Conservation (phyloP, 2,888 invertebrate species). For the Orthonevra nobilis region DNA sequence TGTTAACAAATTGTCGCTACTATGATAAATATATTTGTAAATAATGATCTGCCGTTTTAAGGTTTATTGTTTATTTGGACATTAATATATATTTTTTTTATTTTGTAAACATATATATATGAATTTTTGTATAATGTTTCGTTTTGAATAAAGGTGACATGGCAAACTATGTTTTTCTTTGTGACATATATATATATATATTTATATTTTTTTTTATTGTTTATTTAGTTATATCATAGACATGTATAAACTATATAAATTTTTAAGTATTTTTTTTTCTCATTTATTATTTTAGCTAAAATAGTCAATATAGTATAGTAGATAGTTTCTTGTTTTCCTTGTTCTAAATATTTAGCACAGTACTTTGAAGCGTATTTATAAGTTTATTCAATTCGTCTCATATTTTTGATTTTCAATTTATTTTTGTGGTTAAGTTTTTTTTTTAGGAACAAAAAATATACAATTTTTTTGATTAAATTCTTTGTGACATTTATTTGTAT, state of each 20-base stretch:
- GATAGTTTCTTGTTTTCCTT: constrained; percentile 45
- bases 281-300: constrained; percentile 44
- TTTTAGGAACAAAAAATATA: too few relatives aligned
- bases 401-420: background rate
- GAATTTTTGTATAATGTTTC: background rate
- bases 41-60: background rate
- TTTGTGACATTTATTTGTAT: background rate
- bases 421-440: constrained; percentile 1
- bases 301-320: constrained; percentile 64
- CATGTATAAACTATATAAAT: constrained; percentile 61
- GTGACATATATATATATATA: background rate
- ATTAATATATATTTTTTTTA: too few relatives aligned
- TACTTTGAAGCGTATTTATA: constrained; percentile 56
- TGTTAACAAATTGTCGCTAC: constrained; percentile 1
- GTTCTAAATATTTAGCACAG: constrained; percentile 57
- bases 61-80: constrained; percentile 8
- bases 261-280: constrained; percentile 32
- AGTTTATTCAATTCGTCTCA: background rate
- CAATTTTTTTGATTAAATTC: constrained; percentile 31
- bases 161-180: constrained; percentile 1
- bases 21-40: constrained; percentile 13
- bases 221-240: constrained; percentile 56
- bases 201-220: constrained; percentile 25
- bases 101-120: background rate
- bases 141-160: constrained; percentile 32